Percentiles rank a stretch among this genome's conserved stretches.
Conservation (phyloP, 2,797 vertebrate genomes). For the Rhynchotus rufescens region DNA sequence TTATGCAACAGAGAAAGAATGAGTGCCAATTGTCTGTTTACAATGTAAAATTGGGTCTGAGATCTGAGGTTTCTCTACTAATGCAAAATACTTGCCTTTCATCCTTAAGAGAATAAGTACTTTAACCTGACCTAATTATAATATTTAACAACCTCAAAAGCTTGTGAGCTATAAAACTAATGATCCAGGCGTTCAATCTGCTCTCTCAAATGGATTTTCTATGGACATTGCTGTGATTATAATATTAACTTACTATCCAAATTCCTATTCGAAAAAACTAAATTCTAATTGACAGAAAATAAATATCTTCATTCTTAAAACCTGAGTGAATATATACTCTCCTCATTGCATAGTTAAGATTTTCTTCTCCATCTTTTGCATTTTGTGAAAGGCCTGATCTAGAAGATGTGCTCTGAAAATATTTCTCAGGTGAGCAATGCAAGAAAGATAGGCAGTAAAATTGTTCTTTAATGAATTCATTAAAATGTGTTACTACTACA, state of each 20-base stretch:
- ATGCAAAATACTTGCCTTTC: background rate
- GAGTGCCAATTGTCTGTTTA: background rate
- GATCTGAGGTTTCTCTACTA: background rate
- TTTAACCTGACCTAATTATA: background rate
- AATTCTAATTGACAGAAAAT: background rate
- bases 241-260: background rate
- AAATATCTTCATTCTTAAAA: background rate
- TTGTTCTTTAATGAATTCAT: background rate
- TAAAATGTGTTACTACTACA: background rate
- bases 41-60: background rate
- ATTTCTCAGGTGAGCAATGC: background rate
- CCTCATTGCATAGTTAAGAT: background rate
- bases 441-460: background rate
- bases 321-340: background rate
- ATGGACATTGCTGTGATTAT: background rate
- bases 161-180: background rate
- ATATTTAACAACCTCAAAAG: background rate
- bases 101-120: background rate
- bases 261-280: background rate
- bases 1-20: background rate
- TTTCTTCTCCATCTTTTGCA: background rate
- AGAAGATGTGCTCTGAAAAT: background rate
- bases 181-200: background rate
- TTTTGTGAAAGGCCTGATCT: background rate
- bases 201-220: background rate